These are phyloP conservation scores for Phalacrocorax pelagicus DNA, from an alignment of 2,113 vertebrate genomes.

Conservation along the genomic window DNA sequence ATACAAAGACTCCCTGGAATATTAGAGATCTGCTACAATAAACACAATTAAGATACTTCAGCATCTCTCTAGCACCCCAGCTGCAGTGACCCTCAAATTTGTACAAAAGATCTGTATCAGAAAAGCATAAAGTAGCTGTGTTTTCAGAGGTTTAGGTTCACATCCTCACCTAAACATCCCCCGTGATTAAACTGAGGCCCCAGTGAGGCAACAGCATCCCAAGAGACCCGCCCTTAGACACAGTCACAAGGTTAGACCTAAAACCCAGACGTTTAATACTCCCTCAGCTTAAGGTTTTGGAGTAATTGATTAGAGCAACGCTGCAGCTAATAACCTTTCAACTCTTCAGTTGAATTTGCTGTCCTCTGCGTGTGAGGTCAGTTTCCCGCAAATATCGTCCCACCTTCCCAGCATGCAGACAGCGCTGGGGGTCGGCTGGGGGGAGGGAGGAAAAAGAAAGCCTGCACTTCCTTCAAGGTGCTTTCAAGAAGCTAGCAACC, in stretches of 20 bases:
- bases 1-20: neutral
- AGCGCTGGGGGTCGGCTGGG: rapidly evolving
- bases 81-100: neutral
- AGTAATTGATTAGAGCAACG: rapidly evolving
- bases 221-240: neutral
- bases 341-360: rapidly evolving
- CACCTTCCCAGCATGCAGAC: rapidly evolving
- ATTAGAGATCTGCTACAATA: neutral
- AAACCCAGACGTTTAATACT: neutral
- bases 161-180: neutral
- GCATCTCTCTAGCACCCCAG: neutral
- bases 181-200: neutral
- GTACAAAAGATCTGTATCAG: neutral
- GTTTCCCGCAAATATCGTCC: too few relatives aligned
- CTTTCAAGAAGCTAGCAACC: neutral
- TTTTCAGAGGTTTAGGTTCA: neutral
- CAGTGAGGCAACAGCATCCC: neutral
- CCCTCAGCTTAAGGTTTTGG: neutral
- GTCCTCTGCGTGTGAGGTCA: rapidly evolving
- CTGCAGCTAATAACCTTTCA: neutral
- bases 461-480: rapidly evolving
- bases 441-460: neutral
- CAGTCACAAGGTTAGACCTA: neutral
- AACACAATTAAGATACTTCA: neutral
- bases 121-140: neutral